Evolutionary conservation across 2,113 vertebrate genomes (phyloP), one percentile per base, ranked within the genome.

Genomic region (Atrichornis clamosus): DNA sequence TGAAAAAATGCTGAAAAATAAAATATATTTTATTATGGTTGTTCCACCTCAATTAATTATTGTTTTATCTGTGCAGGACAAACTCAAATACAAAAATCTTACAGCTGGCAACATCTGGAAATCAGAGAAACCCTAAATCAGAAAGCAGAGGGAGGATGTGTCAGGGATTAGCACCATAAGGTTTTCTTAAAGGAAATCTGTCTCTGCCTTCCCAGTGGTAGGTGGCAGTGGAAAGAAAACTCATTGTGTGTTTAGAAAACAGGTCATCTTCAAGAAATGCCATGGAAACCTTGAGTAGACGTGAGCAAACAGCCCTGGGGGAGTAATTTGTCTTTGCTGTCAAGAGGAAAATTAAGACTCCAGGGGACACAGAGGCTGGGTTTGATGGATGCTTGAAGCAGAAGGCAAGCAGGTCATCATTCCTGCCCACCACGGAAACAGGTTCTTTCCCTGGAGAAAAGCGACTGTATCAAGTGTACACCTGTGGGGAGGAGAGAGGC

Each of bases 291-390:
- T 87, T 84, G 80, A 68, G 89, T 1, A 95, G 94, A 95, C 90
- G 68, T 42, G 88, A 96, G 49, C 85, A 96, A 96, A 96, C 63
- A 95, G 83, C 96, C 96, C 69, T 7, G 6, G 21, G 92, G 93
- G 76, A 90, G 10, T 58, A 23, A 93, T 97, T 96, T 94, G 88
- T 97, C 88, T 94, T 78, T 73, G 76, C 93, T 96, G 92, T 97
- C 95, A 96, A 96, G 92, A 89, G 93, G 90, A 95, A 96, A 97
- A 96, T 96, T 95, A 87, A 75, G 90, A 49, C 95, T 90, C 76
- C 69, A 21, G 95, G 95, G 93, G 79, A 92, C 60, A 56, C 15
- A n/a, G 67, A 55, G 49, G 16, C 73, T 72, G 64, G 27, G n/a
- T 70, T 78, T 97, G 96, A 96, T 92, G 76, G 95, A 95, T 96